phyloP scores from a whole-genome alignment of 92 coral and sea anemone genomes.

The Hydrozoanthus gracilis region DNA sequence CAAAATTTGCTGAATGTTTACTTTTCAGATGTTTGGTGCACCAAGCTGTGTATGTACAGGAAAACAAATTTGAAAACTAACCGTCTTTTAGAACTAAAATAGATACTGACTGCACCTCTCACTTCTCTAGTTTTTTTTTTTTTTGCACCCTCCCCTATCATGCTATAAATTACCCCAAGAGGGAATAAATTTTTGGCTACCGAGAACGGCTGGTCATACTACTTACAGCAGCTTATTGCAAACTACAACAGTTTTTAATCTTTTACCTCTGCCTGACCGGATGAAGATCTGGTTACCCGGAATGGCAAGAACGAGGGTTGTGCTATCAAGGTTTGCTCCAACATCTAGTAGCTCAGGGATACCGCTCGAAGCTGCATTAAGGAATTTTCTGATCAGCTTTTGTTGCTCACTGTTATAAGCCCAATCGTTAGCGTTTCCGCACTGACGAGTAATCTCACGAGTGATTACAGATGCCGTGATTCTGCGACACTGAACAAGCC shows the following conservation, averaged over 20 bases:
- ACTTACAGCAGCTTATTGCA: too few species aligned
- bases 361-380: background rate
- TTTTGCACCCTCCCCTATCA: too few species aligned
- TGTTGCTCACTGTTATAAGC: background rate
- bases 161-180: too few species aligned
- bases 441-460: background rate
- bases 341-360: background rate
- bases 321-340: background rate
- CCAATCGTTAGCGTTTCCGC: background rate
- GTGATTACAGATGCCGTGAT: background rate
- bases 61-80: too few species aligned
- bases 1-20: too few species aligned
- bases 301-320: slow-evolving; percentile 7
- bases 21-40: too few species aligned
- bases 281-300: slow-evolving; percentile 2
- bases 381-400: background rate
- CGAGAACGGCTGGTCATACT: too few species aligned
- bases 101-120: too few species aligned
- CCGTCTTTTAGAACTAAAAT: too few species aligned
- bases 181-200: background rate
- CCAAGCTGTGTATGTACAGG: too few species aligned
- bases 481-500: background rate
- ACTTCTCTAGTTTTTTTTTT: too few species aligned
- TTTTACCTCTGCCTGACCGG: slow-evolving; percentile 13
- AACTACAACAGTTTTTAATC: background rate